Conservation (phyloP, 2,888 invertebrate genomes). For the Congeria kusceri region DNA sequence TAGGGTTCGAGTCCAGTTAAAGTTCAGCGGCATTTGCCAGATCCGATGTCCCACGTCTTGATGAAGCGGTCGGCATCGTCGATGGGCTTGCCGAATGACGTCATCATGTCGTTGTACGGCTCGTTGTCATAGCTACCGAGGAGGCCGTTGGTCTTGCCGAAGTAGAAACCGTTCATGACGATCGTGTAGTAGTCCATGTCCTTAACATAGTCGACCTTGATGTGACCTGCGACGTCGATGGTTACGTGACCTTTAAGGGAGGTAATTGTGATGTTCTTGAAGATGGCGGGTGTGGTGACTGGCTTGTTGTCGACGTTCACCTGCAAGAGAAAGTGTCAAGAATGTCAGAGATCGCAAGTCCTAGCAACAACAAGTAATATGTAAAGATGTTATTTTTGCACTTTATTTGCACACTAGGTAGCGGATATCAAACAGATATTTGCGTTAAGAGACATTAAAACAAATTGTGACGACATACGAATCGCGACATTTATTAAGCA, state of each 20-base stretch:
- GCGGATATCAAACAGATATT: too few relatives aligned
- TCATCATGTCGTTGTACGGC: constrained; percentile 91
- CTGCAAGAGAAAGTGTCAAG: not conserved
- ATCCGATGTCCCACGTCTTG: constrained; percentile 89
- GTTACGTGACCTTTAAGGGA: constrained; percentile 82
- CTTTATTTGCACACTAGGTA: too few relatives aligned
- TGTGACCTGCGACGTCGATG: constrained; percentile 86
- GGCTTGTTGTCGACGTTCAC: constrained; percentile 87
- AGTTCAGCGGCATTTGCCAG: constrained; percentile 59
- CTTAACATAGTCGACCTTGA: constrained; percentile 84
- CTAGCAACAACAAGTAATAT: too few relatives aligned
- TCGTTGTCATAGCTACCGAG: constrained; percentile 97
- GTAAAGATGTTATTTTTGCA: too few relatives aligned
- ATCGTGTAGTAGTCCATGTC: constrained; percentile 85
- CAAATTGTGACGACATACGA: too few relatives aligned
- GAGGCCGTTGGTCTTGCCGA: constrained; percentile 93
- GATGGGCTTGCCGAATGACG: constrained; percentile 88
- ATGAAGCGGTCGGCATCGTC: constrained; percentile 89
- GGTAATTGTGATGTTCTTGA: constrained; percentile 81
- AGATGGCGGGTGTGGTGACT: constrained; percentile 88
- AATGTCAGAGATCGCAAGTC: too few relatives aligned
- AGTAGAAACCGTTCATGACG: constrained; percentile 94
- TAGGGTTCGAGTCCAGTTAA: not conserved
- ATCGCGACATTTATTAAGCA: too few relatives aligned
- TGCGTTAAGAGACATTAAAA: too few relatives aligned